A percentile compares a stretch with the other conserved stretches of the same genome.
Conservation (phyloP, 2,888 invertebrate genomes). For the Watsonalla binaria region DNA sequence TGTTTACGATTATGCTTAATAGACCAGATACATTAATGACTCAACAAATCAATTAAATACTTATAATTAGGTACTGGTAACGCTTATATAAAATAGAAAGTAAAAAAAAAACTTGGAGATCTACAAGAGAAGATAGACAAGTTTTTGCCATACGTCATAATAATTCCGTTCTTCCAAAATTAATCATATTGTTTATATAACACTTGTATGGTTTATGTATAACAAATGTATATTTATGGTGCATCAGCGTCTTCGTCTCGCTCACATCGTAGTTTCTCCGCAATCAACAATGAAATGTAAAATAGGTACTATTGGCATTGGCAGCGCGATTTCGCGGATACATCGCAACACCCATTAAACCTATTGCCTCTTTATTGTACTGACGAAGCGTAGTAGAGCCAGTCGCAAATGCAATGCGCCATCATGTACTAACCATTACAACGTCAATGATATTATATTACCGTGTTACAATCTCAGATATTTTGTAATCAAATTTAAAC, state of each 20-base stretch:
- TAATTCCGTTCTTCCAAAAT: no score
- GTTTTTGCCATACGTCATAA: no score
- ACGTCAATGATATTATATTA: not conserved
- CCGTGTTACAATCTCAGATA: not conserved
- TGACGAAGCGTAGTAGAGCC: not conserved
- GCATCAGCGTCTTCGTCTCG: conserved; percentile 1
- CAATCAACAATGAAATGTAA: conserved; percentile 7
- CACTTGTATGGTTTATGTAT: no score
- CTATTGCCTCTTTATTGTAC: not conserved
- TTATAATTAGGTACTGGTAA: not conserved
- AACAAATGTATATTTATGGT: no score
- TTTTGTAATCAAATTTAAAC: not conserved
- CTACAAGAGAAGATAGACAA: no score
- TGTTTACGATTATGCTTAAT: not conserved
- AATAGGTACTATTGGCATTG: conserved; percentile 36
- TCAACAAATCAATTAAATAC: not conserved
- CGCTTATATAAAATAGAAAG: no score
- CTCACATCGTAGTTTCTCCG: conserved; percentile 9
- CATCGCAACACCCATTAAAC: conserved; percentile 28
- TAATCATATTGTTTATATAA: no score
- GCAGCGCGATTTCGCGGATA: conserved; percentile 47
- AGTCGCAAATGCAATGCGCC: not conserved
- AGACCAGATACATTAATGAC: not conserved
- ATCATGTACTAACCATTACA: not conserved
- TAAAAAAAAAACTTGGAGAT: no score